phyloP scores from a whole-genome alignment of 1,140 invertebrate genomes.

The Drosophila sp. region DNA sequence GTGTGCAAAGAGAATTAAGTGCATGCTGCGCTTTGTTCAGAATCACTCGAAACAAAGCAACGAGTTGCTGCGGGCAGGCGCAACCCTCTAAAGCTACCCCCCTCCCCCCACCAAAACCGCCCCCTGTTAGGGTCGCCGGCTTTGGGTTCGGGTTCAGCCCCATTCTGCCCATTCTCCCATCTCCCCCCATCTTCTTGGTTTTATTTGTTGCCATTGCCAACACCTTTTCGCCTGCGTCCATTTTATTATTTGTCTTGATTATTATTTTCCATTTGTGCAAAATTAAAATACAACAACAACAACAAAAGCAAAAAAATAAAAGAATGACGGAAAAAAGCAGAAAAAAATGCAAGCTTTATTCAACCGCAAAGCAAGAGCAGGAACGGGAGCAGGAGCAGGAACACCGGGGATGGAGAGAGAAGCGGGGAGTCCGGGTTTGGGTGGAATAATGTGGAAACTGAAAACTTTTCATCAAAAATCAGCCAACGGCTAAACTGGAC shows the following conservation, averaged over 20 bases:
- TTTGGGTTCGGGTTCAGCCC: not conserved
- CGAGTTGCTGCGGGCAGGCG: conserved; percentile 59
- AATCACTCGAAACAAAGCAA: conserved; percentile 78
- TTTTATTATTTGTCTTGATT: conserved; percentile 82
- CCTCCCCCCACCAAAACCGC: not conserved
- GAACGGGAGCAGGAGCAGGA: not conserved
- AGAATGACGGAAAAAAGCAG: conserved; percentile 28
- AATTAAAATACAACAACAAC: conserved; percentile 74
- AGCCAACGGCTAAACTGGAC: conserved; percentile 80
- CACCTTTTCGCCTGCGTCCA: conserved; percentile 82
- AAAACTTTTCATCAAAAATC: conserved; percentile 82
- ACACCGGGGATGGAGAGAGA: not conserved
- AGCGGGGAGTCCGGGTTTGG: conserved; percentile 23
- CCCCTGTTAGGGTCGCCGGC: not conserved
- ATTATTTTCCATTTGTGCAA: conserved; percentile 82
- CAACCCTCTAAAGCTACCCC: conserved; percentile 21
- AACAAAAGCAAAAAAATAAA: conserved; percentile 26
- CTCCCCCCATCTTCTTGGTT: conserved; percentile 34
- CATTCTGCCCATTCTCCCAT: not conserved
- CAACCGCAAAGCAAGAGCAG: conserved; percentile 58
- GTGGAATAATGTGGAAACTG: conserved; percentile 78
- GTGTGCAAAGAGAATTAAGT: conserved; percentile 80
- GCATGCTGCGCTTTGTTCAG: conserved; percentile 73
- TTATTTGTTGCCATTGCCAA: conserved; percentile 51
- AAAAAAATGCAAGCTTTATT: conserved; percentile 70